phyloP scores from a whole-genome alignment of 2,888 invertebrate species.

The Drosophila rubida region DNA sequence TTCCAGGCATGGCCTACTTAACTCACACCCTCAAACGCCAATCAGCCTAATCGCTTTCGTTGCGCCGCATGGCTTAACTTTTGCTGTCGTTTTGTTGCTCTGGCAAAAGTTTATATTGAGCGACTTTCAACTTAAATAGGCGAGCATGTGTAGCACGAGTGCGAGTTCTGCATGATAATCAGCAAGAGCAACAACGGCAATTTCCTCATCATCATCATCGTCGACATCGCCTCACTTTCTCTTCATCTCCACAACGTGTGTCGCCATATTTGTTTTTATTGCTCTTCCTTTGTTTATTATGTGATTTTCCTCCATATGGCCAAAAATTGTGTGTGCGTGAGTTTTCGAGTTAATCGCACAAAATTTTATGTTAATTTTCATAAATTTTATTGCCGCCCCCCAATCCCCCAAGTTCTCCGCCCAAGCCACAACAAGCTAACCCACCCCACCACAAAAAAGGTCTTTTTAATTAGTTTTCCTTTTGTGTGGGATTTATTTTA shows the following conservation, averaged over 20 bases:
- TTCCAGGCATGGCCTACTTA: slow-evolving; percentile 8
- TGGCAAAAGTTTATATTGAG: slow-evolving; percentile 55
- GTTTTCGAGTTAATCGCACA: slow-evolving; percentile 79
- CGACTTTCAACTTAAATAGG: slow-evolving; percentile 52
- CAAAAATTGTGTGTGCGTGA: slow-evolving; percentile 55
- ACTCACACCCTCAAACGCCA: slow-evolving; percentile 48
- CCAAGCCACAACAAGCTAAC: neutral
- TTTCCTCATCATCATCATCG: slow-evolving; percentile 17
- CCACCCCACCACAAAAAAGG: slow-evolving; percentile 43
- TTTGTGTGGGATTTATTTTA: slow-evolving; percentile 72
- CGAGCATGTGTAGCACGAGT: slow-evolving; percentile 63
- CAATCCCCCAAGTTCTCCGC: slow-evolving; percentile 15
- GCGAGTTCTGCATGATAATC: slow-evolving; percentile 72
- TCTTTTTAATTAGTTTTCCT: slow-evolving; percentile 78
- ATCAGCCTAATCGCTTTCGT: slow-evolving; percentile 82
- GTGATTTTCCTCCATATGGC: slow-evolving; percentile 77
- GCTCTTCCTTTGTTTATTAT: slow-evolving; percentile 79
- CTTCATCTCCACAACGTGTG: slow-evolving; percentile 39
- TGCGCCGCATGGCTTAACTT: slow-evolving; percentile 82
- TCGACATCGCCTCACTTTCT: slow-evolving; percentile 16
- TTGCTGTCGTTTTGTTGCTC: slow-evolving; percentile 47
- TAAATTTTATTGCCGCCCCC: slow-evolving; percentile 77
- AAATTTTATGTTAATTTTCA: slow-evolving; percentile 82
- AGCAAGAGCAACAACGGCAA: slow-evolving; percentile 32
- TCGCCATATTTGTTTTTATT: slow-evolving; percentile 81